phyloP scores from a whole-genome alignment of 1,140 invertebrate species.

The Brachionus asplanchnoidis region DNA sequence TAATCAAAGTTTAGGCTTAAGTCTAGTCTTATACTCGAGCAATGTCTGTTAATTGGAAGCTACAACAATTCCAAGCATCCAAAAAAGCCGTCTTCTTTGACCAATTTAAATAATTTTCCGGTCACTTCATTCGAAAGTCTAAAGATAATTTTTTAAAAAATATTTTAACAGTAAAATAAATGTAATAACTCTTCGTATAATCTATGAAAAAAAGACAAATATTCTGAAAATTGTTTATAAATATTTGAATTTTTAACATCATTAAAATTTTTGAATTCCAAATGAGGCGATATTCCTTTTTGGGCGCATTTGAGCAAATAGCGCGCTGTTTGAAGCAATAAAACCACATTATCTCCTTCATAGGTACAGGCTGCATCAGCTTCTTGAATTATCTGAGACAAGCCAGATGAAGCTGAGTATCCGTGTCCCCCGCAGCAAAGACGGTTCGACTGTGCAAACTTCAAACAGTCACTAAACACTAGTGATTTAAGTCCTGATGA shows the following conservation, averaged over 20 bases:
- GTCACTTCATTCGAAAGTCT: background rate
- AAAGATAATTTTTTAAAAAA: background rate
- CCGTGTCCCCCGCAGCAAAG: conserved; percentile 87
- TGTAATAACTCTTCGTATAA: conserved; percentile 3
- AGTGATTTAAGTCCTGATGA: conserved; percentile 85
- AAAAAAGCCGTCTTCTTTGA: background rate
- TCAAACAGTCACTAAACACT: conserved; percentile 67
- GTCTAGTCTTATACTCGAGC: background rate
- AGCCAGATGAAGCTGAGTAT: conserved; percentile 76
- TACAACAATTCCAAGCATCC: background rate
- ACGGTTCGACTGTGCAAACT: conserved; percentile 71
- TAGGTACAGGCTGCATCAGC: conserved; percentile 82
- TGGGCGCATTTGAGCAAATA: conserved; percentile 47
- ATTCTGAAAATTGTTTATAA: background rate
- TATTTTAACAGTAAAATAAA: background rate
- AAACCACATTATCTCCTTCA: conserved; percentile 88
- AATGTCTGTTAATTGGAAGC: background rate
- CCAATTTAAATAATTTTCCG: background rate
- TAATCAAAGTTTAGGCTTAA: background rate
- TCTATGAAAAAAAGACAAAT: background rate
- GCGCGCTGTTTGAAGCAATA: conserved; percentile 80
- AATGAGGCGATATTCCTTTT: conserved; percentile 39
- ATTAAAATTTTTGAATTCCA: background rate
- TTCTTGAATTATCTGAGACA: conserved; percentile 74
- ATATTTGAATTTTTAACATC: background rate